phyloP scores from a whole-genome alignment of 2,113 vertebrate species.

The Vulpes lagopus region DNA sequence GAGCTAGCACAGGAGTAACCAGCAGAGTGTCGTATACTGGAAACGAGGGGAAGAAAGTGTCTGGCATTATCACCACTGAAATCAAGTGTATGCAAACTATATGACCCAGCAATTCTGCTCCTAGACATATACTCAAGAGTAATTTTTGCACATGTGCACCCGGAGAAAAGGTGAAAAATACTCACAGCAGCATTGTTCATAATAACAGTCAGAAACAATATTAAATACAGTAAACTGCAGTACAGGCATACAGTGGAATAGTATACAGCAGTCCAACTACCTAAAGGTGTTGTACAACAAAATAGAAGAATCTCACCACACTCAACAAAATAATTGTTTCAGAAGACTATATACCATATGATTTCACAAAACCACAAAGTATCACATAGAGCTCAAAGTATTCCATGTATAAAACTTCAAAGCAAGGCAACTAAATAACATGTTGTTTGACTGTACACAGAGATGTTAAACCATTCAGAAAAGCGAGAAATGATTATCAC shows the following conservation, averaged over 20 bases:
- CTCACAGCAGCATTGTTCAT: neutral
- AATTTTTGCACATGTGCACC: neutral
- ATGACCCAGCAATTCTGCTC: neutral
- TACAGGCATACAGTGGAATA: neutral
- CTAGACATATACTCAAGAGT: neutral
- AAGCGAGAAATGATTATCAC: neutral
- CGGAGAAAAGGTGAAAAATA: neutral
- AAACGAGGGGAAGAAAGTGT: neutral
- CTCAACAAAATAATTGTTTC: neutral
- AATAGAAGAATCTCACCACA: neutral
- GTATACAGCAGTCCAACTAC: neutral
- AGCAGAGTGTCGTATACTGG: neutral
- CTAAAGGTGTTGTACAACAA: neutral
- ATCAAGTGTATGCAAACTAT: rapidly evolving
- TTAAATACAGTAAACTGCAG: neutral
- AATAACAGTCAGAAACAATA: neutral
- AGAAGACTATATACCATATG: neutral
- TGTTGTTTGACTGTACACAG: neutral
- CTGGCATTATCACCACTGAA: neutral
- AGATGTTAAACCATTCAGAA: neutral
- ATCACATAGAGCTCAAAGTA: neutral
- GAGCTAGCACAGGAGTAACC: neutral
- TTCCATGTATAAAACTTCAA: neutral
- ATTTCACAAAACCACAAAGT: constrained; percentile 35
- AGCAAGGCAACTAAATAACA: neutral